Evolutionary conservation across 2,888 invertebrate genomes (phyloP).

Genomic region (Ctena decussata): DNA sequence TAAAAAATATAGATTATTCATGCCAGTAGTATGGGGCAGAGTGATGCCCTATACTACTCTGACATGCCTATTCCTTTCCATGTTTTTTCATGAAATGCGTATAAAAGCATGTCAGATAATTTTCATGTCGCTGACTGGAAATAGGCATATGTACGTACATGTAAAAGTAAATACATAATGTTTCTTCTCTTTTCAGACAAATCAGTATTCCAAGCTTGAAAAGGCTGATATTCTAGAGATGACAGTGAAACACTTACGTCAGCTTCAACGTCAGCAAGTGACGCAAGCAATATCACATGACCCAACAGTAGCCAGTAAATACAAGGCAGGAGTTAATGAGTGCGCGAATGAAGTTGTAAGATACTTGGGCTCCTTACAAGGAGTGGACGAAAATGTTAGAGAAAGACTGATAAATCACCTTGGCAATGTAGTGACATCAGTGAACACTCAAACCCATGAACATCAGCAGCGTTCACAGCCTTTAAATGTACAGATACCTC

Average conservation of each 20-base stretch:
- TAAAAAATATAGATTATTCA: too few species aligned
- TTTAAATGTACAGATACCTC: slow-evolving; percentile 75
- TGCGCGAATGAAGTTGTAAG: slow-evolving; percentile 84
- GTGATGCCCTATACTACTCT: too few species aligned
- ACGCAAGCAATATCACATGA: slow-evolving; percentile 68
- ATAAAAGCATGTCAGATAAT: too few species aligned
- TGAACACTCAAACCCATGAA: slow-evolving; percentile 38
- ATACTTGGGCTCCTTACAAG: slow-evolving; percentile 80
- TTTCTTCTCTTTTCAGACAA: slow-evolving; percentile 76
- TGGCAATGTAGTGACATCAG: slow-evolving; percentile 72
- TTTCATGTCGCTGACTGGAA: too few species aligned
- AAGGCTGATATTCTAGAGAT: slow-evolving; percentile 86
- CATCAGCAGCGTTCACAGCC: slow-evolving; percentile 62
- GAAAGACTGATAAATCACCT: slow-evolving; percentile 80
- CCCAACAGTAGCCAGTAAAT: slow-evolving; percentile 77
- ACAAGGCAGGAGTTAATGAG: slow-evolving; percentile 83
- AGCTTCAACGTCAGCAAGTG: slow-evolving; percentile 80
- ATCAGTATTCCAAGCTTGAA: slow-evolving; percentile 85
- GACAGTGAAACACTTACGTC: slow-evolving; percentile 84
- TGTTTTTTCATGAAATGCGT: too few species aligned
- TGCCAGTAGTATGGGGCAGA: too few species aligned
- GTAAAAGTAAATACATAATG: background rate
- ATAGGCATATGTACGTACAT: too few species aligned
- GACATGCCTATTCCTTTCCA: too few species aligned
- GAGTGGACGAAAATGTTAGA: slow-evolving; percentile 76